These are phyloP conservation scores for Pristionchus arcanus DNA, from an alignment of 2,888 invertebrate species.

Conservation along the genomic window DNA sequence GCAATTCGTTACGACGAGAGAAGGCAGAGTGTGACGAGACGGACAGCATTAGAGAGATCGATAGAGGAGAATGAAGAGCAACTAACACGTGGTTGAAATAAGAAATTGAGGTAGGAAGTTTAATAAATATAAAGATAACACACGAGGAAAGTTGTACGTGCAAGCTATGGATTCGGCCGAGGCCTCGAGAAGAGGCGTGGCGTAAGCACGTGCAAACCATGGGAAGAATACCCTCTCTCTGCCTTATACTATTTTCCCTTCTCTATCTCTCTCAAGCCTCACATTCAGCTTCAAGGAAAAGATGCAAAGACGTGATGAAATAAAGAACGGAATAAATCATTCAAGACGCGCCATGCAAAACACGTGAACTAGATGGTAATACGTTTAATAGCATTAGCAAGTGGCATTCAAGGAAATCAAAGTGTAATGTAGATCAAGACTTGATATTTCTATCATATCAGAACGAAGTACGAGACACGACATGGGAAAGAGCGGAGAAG, in stretches of 20 bases:
- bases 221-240: neutral
- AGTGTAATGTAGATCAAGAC: too few species aligned
- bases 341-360: neutral
- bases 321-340: neutral
- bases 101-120: neutral
- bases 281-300: neutral
- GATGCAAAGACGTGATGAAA: constrained; percentile 10
- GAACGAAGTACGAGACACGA: neutral
- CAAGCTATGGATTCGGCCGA: constrained; percentile 23
- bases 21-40: constrained; percentile 33
- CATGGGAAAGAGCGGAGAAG: neutral
- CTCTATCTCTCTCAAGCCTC: neutral
- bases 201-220: constrained; percentile 18
- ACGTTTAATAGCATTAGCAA: too few species aligned
- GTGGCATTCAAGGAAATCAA: too few species aligned
- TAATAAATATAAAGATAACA: neutral
- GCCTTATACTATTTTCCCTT: neutral
- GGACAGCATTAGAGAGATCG: constrained; percentile 36
- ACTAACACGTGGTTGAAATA: constrained; percentile 10
- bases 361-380: neutral
- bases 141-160: neutral
- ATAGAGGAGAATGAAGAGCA: constrained; percentile 21
- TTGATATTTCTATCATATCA: too few species aligned
- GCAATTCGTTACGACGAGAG: constrained; percentile 6
- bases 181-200: constrained; percentile 5